A percentile compares a stretch with the other conserved stretches of the same genome.
phyloP scores from a whole-genome alignment of 2,113 vertebrate species.

The Laterallus jamaicensis region DNA sequence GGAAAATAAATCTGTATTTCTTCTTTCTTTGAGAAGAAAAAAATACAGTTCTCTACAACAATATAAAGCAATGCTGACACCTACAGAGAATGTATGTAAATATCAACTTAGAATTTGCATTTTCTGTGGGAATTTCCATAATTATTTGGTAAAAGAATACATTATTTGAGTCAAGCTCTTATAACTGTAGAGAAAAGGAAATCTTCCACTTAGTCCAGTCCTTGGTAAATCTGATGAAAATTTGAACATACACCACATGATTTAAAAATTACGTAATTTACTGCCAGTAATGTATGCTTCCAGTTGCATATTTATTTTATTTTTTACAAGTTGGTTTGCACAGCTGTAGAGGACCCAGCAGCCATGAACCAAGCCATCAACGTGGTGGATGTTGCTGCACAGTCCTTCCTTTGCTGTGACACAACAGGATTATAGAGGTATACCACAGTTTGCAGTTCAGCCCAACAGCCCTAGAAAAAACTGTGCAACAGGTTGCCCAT shows the following conservation, averaged over 20 bases:
- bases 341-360: not conserved
- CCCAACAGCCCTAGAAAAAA: not conserved
- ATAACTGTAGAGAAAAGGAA: not conserved
- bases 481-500: not conserved
- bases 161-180: not conserved
- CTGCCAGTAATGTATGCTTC: not conserved
- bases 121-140: not conserved
- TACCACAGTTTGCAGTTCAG: not conserved
- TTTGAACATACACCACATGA: not conserved
- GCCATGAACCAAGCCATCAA: not conserved
- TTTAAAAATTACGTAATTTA: not conserved
- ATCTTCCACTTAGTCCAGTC: not conserved
- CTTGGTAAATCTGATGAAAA: not conserved
- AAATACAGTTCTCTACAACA: conserved; percentile 34
- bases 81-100: conserved; percentile 74
- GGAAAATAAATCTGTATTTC: not conserved
- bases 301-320: not conserved
- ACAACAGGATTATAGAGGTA: not conserved
- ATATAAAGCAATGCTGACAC: conserved; percentile 77
- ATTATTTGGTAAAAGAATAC: not conserved
- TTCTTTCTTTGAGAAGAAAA: conserved; percentile 53
- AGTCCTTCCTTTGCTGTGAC: not conserved
- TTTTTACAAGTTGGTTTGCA: not conserved
- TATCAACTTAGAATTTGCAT: conserved; percentile 49
- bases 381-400: not conserved